Percentiles rank a stretch among this genome's conserved stretches.
These are phyloP conservation scores for Holocentrus rufus DNA, from an alignment of 2,797 vertebrate species.

Conservation along the genomic window DNA sequence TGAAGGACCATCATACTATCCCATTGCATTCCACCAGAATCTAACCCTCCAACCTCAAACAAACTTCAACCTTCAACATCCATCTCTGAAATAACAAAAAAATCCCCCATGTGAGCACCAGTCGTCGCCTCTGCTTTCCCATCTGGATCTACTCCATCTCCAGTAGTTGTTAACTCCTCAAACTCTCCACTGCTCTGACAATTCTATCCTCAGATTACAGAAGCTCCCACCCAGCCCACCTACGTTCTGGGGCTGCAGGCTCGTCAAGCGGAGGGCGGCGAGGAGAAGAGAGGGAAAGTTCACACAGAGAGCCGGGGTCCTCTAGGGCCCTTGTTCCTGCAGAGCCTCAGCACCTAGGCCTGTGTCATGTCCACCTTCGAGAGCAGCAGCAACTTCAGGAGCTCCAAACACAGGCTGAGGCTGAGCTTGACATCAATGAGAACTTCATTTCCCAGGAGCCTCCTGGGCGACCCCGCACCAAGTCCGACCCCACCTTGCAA, in stretches of 20 bases:
- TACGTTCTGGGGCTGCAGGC: slow-evolving; percentile 81
- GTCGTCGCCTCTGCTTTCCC: slow-evolving; percentile 75
- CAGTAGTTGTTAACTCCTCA: slow-evolving; percentile 74
- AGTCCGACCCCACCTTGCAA: slow-evolving; percentile 94
- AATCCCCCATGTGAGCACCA: slow-evolving; percentile 79
- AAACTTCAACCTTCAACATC: slow-evolving; percentile 77
- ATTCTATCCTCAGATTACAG: slow-evolving; percentile 96
- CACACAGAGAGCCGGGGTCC: slow-evolving; percentile 81
- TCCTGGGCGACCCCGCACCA: slow-evolving; percentile 91
- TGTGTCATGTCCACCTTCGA: slow-evolving; percentile 96
- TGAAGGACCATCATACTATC: slow-evolving; percentile 70
- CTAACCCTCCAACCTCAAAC: slow-evolving; percentile 72
- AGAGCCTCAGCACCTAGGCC: slow-evolving; percentile 92
- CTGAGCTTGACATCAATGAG: slow-evolving; percentile 92
- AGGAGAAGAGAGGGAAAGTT: slow-evolving; percentile 87
- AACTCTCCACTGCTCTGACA: slow-evolving; percentile 84
- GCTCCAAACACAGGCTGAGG: slow-evolving; percentile 86
- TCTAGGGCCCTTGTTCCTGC: slow-evolving; percentile 80
- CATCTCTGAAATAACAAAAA: slow-evolving; percentile 78
- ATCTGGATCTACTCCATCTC: slow-evolving; percentile 75
- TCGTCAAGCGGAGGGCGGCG: slow-evolving; percentile 86
- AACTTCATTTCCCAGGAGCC: slow-evolving; percentile 93
- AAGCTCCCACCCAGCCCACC: slow-evolving; percentile 88
- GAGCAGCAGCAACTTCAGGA: slow-evolving; percentile 93
- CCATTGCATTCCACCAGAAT: slow-evolving; percentile 82